Evolutionary conservation across 1,140 invertebrate genomes (phyloP).

Genomic region (Bradysia coprophila): DNA sequence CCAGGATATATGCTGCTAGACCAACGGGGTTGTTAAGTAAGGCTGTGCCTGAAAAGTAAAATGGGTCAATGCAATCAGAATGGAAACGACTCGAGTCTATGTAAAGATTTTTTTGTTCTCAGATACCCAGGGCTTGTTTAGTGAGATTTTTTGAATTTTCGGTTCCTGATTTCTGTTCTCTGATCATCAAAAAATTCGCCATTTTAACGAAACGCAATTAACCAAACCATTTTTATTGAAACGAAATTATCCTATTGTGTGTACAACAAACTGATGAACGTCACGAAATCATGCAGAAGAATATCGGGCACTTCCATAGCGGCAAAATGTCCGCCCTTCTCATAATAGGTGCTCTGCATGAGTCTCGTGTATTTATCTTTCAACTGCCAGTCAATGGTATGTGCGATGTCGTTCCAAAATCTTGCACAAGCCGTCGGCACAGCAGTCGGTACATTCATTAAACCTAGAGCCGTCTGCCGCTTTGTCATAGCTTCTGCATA

Average conservation of each 20-base stretch:
- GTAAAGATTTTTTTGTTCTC: too few species aligned
- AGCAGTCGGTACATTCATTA: conserved; percentile 33
- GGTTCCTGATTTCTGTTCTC: too few species aligned
- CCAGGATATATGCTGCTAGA: conserved; percentile 63
- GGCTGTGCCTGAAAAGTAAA: conserved; percentile 32
- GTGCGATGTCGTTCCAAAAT: conserved; percentile 42
- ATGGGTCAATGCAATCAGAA: too few species aligned
- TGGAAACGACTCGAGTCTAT: too few species aligned
- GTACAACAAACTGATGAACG: too few species aligned
- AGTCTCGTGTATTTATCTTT: conserved; percentile 39
- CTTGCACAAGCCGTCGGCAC: conserved; percentile 46
- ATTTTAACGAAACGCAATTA: too few species aligned
- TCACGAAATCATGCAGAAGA: conserved; percentile 41
- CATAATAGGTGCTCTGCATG: conserved; percentile 36
- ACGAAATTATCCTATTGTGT: too few species aligned
- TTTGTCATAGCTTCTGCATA: conserved; percentile 45
- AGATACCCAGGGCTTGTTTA: too few species aligned
- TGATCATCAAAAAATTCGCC: too few species aligned
- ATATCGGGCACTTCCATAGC: conserved; percentile 58
- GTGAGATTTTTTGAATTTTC: too few species aligned
- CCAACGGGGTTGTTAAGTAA: conserved; percentile 49
- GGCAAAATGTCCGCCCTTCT: conserved; percentile 68
- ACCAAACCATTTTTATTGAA: too few species aligned
- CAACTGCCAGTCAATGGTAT: conserved; percentile 35
- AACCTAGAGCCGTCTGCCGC: conserved; percentile 22